Base-by-base conservation (phyloP, 2,113 vertebrate genomes). In the Melanocharis versteri region DNA sequence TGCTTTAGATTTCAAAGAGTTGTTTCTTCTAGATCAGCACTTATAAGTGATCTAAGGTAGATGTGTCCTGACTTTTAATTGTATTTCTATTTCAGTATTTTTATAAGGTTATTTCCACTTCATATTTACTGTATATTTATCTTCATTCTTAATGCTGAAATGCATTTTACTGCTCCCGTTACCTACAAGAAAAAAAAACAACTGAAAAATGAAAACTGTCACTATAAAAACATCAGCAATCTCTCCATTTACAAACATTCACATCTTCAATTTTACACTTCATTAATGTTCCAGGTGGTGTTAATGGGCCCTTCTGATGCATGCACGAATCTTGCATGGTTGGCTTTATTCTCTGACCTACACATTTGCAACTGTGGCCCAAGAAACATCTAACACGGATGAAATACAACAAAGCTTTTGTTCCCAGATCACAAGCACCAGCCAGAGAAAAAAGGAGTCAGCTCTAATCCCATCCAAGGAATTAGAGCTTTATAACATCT, bases 151-250 rank as follows among this genome's bases (percentile, higher is more conserved):
- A 82, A 22, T 48, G 22, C 13, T 81, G 51, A 71, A 56, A 51
- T 47, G 42, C 0, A 3, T 83, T 80, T 93, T 47, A 48, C 6
- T 33, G 28, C 1, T 83, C n/a, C 8, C 9, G 4, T 60, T 89
- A 57, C 12, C 27, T 44, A 50, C 24, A 71, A 51, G 26, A 44
- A 60, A 60, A 35, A 68, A 42, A 37, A 31, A 4, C 26, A n/a
- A n/a, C 17, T 37, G 18, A 50, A 73, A 48, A 90, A 62, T 56
- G 71, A 50, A 92, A 92, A 30, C 33, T 50, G 10, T 37, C 11
- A 20, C 33, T 65, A 21, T 17, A 51, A 83, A 65, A 82, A 35
- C 9, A 62, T 58, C 16, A 47, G 15, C 0, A 0, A 69, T 37
- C 15, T 81, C 76, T 68, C 70, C 39, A 42, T 85, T 94, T 56